Conservation (phyloP, 2,888 invertebrate species). For the Drosophila gaucha region DNA sequence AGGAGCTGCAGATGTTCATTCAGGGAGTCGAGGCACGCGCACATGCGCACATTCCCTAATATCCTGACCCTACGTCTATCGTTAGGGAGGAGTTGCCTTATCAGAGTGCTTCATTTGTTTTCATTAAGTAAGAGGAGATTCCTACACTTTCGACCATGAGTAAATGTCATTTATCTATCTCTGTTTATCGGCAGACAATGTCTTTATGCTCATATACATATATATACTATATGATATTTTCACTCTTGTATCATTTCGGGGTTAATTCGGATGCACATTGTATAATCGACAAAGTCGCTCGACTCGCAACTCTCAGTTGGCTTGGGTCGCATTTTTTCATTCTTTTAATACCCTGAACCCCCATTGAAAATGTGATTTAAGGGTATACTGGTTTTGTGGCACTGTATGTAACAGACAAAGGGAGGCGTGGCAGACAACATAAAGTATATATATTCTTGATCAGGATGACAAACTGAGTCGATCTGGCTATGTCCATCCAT, state of each 20-base stretch:
- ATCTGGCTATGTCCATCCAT: too few relatives aligned
- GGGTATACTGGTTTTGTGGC: not conserved
- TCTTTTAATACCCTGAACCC: too few relatives aligned
- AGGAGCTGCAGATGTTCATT: slow-evolving; percentile 56
- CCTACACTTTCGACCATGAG: slow-evolving; percentile 17
- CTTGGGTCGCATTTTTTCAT: slow-evolving; percentile 42
- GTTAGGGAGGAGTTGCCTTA: slow-evolving; percentile 12
- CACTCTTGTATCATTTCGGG: slow-evolving; percentile 48
- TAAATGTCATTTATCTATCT: too few relatives aligned
- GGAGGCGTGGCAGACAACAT: too few relatives aligned
- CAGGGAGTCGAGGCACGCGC: slow-evolving; percentile 64
- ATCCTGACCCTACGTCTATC: slow-evolving; percentile 58
- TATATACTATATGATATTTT: slow-evolving; percentile 13
- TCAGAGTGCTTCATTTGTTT: slow-evolving; percentile 20
- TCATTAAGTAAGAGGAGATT: not conserved
- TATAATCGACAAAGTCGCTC: slow-evolving; percentile 62
- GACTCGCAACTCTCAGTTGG: slow-evolving; percentile 34
- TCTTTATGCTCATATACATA: not conserved
- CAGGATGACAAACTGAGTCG: too few relatives aligned
- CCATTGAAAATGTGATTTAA: too few relatives aligned
- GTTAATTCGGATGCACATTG: slow-evolving; percentile 72
- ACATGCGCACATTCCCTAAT: slow-evolving; percentile 57
- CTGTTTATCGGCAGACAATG: too few relatives aligned
- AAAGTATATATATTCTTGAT: too few relatives aligned
- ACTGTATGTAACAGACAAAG: too few relatives aligned